Base-by-base conservation (phyloP, 2,113 vertebrate species). In the Tretioscincus oriximinensis region DNA sequence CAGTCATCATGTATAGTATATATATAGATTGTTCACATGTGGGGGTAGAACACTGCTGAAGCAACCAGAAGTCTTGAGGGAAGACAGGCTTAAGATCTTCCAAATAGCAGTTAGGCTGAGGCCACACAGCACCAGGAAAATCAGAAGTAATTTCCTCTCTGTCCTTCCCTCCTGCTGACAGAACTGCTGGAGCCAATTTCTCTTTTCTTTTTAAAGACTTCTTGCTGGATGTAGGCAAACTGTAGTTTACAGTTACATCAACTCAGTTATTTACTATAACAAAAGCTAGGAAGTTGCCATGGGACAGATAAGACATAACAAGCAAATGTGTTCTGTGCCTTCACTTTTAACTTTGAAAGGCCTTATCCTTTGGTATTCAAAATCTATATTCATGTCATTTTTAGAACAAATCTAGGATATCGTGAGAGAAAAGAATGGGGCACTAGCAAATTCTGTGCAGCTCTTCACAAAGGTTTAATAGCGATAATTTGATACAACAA, bases 71-170 rank as follows among this genome's bases (percentile, higher is more conserved):
- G 31, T 81, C 28, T n/a, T 41, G 70, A 85, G 24, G 11, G 82
- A 81, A 0, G 5, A 82, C 75, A 83, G 85, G 88, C 47, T 49
- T 72, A 51, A 89, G 88, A 70, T 81, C 82, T 77, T 87, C 86
- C 81, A 73, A 84, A 81, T 73, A 47, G 70, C 81, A 75, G 74
- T 90, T 82, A 88, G 77, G 82, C 0, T 70, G 75, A 76, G 86
- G 78, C 88, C 90, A 90, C 83, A 85, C 54, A 87, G 85, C 1
- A 0, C 81, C 85, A 81, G 31, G 78, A 92, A 93, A 93, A 92
- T 12, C 87, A 91, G 80, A 90, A 94, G 84, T 83, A 87, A 94
- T 95, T 95, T 94, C 89, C 91, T 92, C 88, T 88, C 85, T 89
- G 88, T 87, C 86, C 84, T 83, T 95, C 92, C 90, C 92, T 90